Percentiles rank a stretch among this genome's conserved stretches.
phyloP scores from a whole-genome alignment of 2,113 vertebrate genomes.

The Hystrix brachyura region DNA sequence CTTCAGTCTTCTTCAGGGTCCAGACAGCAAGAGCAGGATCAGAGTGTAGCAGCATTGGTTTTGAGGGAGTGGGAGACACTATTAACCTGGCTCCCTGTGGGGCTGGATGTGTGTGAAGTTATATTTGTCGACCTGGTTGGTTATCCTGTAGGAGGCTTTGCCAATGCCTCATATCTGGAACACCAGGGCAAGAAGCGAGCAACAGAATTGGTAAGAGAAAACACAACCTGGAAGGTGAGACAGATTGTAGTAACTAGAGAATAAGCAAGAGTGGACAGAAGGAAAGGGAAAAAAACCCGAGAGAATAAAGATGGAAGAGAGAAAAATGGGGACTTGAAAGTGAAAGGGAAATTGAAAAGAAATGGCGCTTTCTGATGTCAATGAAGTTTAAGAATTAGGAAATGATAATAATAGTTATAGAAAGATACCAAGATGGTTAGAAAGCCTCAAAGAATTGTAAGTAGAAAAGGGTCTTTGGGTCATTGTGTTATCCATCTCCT shows the following conservation, averaged over 20 bases:
- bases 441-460: neutral
- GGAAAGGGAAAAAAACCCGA: neutral
- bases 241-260: neutral
- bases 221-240: neutral
- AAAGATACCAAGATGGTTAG: neutral
- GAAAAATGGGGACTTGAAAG: neutral
- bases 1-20: neutral
- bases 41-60: neutral
- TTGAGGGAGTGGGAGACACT: neutral
- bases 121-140: neutral
- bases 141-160: neutral
- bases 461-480: neutral
- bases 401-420: neutral
- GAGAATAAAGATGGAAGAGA: neutral
- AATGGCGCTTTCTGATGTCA: neutral
- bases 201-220: neutral
- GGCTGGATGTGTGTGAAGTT: neutral
- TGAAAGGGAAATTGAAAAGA: neutral
- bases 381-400: neutral
- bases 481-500: neutral
- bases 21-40: neutral
- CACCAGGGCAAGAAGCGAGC: neutral
- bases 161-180: neutral
- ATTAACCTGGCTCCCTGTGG: rapidly evolving
- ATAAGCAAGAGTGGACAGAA: neutral